Evolutionary conservation across 2,888 invertebrate genomes (phyloP), one percentile per base, ranked within the genome.

Genomic region (Chrysomela aeneicollis): DNA sequence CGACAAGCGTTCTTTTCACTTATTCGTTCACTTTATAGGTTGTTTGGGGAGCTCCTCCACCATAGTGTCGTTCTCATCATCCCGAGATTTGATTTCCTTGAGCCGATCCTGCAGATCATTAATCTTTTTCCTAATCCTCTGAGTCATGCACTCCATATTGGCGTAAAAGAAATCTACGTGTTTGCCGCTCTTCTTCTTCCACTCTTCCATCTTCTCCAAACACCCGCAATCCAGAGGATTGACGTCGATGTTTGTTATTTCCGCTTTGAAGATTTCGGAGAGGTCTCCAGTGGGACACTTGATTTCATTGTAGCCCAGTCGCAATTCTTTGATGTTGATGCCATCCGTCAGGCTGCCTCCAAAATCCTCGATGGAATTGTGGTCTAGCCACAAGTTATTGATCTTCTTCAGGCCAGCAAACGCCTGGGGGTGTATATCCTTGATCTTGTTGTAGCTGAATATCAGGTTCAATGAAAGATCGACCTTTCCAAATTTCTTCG

Each of bases 371-470:
- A 78, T 52, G 37, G 66, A 53, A 50, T 78, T 78, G 49, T 76
- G 64, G 60, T 77, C 76, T 50, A 78, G 59, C 77, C 76, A 77
- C 49, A 78, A 66, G 59, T 76, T 72, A 37, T 76, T 75, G 15
- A 78, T 70, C 59, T 68, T 69, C n/a, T 64, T 58, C 12, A 78
- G 26, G 21, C 71, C 74, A n/a, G 65, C 61, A 37, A 77, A 77
- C 2, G 76, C 75, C 26, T 73, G 19, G 0, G 67, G 63, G 21
- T 77, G 64, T 5, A 78, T 71, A 10, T 51, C 54, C 10, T 66
- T 68, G 17, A 78, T 76, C 67, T 73, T 69, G 57, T 78, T 78
- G 64, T 76, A 60, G 57, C 76, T 77, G 32, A 78, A 74, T 19
- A 76, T 64, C 8, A 78, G 52, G 60, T 76, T 77, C 8, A 77